phyloP scores from a whole-genome alignment of 2,113 vertebrate genomes.

The Dasyprocta punctata region DNA sequence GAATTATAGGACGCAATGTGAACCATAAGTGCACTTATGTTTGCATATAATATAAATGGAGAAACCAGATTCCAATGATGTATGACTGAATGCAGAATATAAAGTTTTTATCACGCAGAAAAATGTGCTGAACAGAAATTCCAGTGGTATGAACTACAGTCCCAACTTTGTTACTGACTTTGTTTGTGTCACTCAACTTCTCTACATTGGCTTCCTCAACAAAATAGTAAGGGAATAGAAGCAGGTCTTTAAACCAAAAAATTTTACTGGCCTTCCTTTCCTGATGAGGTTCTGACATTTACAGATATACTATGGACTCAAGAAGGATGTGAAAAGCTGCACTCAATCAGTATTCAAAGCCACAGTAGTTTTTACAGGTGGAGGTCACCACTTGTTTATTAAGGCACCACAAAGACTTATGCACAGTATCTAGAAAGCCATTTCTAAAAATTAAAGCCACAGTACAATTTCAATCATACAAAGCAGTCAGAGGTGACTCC shows the following conservation, averaged over 20 bases:
- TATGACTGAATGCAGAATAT: neutral
- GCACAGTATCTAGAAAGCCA: slow-evolving; percentile 58
- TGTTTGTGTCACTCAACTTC: slow-evolving; percentile 23
- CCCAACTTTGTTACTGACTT: neutral
- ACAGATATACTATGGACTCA: neutral
- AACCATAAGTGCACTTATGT: neutral
- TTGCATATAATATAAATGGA: neutral
- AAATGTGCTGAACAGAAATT: neutral
- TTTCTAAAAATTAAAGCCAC: slow-evolving; percentile 76
- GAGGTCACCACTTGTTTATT: slow-evolving; percentile 71
- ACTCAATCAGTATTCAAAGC: slow-evolving; percentile 64
- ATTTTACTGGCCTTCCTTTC: neutral
- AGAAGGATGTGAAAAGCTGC: slow-evolving; percentile 19
- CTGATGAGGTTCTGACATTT: neutral
- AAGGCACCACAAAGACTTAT: slow-evolving; percentile 64
- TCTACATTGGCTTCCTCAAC: neutral
- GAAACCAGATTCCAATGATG: neutral
- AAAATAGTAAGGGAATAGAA: neutral
- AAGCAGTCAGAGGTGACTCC: slow-evolving; percentile 67
- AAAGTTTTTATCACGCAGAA: neutral
- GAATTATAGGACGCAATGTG: neutral
- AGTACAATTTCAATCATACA: slow-evolving; percentile 65
- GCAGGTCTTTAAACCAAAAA: neutral
- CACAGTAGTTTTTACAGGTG: slow-evolving; percentile 57
- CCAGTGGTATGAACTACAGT: neutral